Conservation (phyloP, 2,113 vertebrate genomes). For the Nymphicus hollandicus region DNA sequence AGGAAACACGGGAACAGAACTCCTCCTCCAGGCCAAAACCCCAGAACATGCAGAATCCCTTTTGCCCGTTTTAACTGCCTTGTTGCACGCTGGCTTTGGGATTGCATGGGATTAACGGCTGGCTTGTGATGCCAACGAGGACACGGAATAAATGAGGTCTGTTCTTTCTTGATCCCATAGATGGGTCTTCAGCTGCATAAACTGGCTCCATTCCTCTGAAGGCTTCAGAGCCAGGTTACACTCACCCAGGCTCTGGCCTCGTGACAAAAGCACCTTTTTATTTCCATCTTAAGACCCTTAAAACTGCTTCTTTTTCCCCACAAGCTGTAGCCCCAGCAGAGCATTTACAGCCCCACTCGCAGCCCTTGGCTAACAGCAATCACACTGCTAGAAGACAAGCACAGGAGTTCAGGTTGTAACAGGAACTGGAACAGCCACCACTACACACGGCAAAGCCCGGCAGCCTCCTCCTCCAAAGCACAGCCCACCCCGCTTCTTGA, state of each 20-base stretch:
- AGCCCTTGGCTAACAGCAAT: slow-evolving; percentile 11
- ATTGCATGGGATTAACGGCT: neutral
- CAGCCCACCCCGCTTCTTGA: neutral
- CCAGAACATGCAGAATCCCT: neutral
- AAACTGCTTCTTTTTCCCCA: slow-evolving; percentile 9
- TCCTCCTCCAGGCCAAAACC: neutral
- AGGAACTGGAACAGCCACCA: neutral
- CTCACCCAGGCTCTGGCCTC: slow-evolving; percentile 41
- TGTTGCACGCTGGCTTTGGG: neutral
- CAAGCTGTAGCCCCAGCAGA: neutral
- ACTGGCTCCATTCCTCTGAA: neutral
- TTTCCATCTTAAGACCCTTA: slow-evolving; percentile 40
- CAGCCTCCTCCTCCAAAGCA: neutral
- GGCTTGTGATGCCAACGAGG: slow-evolving; percentile 22
- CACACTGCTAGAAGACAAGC: neutral
- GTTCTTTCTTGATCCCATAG: slow-evolving; percentile 30
- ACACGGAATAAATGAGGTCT: slow-evolving; percentile 19
- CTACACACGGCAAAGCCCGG: neutral
- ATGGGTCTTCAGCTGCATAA: slow-evolving; percentile 30
- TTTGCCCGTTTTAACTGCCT: neutral
- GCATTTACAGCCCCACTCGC: neutral
- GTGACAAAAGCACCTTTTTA: slow-evolving; percentile 57
- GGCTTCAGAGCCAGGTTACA: neutral
- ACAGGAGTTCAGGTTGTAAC: neutral
- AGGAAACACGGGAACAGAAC: neutral